These are phyloP conservation scores for Cotesia chilonis DNA, from an alignment of 1,140 invertebrate genomes.

Conservation along the genomic window DNA sequence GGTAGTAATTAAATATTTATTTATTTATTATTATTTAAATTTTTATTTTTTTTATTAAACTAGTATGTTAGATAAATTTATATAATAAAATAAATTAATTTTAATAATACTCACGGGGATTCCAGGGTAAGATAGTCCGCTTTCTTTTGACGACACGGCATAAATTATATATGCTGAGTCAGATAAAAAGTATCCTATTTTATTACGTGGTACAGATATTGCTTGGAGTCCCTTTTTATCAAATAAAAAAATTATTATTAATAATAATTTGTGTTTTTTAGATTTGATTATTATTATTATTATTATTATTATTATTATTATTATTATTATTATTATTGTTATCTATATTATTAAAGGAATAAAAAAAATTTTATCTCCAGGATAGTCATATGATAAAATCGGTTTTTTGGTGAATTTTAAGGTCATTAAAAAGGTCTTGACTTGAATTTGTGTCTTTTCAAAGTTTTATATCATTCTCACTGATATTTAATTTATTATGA, in stretches of 20 bases:
- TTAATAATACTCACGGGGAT: constrained; percentile 53
- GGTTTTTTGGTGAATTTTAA: too few relatives aligned
- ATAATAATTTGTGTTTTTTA: not conserved
- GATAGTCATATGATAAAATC: too few relatives aligned
- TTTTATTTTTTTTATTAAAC: too few relatives aligned
- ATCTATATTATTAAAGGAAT: not conserved
- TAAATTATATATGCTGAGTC: constrained; percentile 88
- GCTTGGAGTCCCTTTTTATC: constrained; percentile 76
- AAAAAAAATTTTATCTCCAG: too few relatives aligned
- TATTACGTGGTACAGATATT: constrained; percentile 76
- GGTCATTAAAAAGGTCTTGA: too few relatives aligned
- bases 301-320: not conserved
- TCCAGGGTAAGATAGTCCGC: constrained; percentile 58
- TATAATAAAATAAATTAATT: constrained; percentile 13
- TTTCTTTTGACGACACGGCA: constrained; percentile 73
- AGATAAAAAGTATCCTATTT: constrained; percentile 86
- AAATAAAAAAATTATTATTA: constrained; percentile 34
- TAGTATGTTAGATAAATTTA: not conserved
- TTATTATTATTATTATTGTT: not conserved
- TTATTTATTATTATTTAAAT: constrained; percentile 2
- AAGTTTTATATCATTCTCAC: too few relatives aligned
- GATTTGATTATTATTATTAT: constrained; percentile 1
- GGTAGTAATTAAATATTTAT: not conserved
- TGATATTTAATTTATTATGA: too few relatives aligned
- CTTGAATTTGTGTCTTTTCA: too few relatives aligned